Conservation (phyloP, 2,888 invertebrate genomes). For the Dasypogon diadema region DNA sequence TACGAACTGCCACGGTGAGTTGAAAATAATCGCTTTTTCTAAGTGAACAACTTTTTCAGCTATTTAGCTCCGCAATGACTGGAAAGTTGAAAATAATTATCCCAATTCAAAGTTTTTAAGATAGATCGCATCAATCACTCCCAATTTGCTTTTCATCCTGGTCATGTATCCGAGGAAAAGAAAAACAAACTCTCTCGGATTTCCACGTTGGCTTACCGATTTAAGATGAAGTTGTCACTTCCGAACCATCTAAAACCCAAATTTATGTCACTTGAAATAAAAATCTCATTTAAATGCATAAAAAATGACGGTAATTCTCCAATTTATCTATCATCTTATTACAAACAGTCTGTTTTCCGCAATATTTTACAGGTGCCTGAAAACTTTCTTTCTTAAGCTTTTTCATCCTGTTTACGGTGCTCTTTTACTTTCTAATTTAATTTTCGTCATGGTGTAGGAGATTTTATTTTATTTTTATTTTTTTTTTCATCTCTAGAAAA, state of each 20-base stretch:
- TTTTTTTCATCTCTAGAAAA: too few relatives aligned
- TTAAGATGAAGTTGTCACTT: constrained; percentile 21
- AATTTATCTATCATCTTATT: constrained; percentile 15
- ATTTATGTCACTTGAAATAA: constrained; percentile 4
- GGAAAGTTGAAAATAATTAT: constrained; percentile 22
- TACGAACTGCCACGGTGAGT: too few relatives aligned
- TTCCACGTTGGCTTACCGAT: constrained; percentile 26
- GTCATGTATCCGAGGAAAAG: neutral
- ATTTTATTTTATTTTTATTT: neutral
- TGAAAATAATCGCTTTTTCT: neutral
- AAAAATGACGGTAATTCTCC: neutral
- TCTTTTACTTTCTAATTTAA: constrained; percentile 41
- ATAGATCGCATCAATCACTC: constrained; percentile 32
- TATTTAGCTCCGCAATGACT: constrained; percentile 6
- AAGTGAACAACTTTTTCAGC: neutral
- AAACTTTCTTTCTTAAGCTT: neutral
- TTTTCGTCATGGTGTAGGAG: constrained; percentile 25
- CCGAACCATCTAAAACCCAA: neutral
- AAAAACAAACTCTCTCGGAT: constrained; percentile 4
- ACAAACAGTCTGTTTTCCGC: neutral
- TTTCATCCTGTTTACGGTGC: neutral
- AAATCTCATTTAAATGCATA: constrained; percentile 36
- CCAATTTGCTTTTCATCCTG: constrained; percentile 31
- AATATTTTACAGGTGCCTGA: neutral
- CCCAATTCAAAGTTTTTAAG: constrained; percentile 9